These are phyloP conservation scores for Paedocypris micromegethes DNA, from an alignment of 2,797 vertebrate species.

Conservation along the genomic window DNA sequence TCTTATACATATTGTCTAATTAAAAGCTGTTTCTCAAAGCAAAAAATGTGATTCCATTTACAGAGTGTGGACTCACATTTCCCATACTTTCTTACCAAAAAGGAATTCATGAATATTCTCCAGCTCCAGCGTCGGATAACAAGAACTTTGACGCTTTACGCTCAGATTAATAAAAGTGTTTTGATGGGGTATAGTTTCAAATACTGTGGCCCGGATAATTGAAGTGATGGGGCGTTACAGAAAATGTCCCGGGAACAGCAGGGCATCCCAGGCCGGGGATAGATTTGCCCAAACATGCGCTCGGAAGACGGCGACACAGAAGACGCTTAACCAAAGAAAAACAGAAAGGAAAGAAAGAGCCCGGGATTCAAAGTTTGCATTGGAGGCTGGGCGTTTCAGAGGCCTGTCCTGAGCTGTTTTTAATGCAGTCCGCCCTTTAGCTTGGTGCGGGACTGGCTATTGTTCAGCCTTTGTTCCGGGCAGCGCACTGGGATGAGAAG, in stretches of 20 bases:
- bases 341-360: slow-evolving; percentile 38
- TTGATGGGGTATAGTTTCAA: slow-evolving; percentile 7
- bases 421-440: slow-evolving; percentile 48
- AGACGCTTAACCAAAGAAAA: slow-evolving; percentile 37
- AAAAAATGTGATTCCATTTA: too few species aligned
- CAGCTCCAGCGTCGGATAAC: too few species aligned
- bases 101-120: too few species aligned
- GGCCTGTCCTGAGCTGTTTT: slow-evolving; percentile 46
- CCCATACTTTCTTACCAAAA: too few species aligned
- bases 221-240: slow-evolving; percentile 30
- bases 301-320: slow-evolving; percentile 31
- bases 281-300: slow-evolving; percentile 45
- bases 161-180: background rate
- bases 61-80: too few species aligned
- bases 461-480: slow-evolving; percentile 52
- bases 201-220: slow-evolving; percentile 11
- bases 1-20: too few species aligned
- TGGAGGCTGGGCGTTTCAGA: slow-evolving; percentile 40
- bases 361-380: slow-evolving; percentile 50
- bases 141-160: too few species aligned
- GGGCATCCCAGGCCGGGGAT: slow-evolving; percentile 46
- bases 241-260: slow-evolving; percentile 44
- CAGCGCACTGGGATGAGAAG: slow-evolving; percentile 48
- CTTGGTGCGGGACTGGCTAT: slow-evolving; percentile 40
- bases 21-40: too few species aligned